Conservation (phyloP, 2,113 vertebrate species). For the Carollia perspicillata region DNA sequence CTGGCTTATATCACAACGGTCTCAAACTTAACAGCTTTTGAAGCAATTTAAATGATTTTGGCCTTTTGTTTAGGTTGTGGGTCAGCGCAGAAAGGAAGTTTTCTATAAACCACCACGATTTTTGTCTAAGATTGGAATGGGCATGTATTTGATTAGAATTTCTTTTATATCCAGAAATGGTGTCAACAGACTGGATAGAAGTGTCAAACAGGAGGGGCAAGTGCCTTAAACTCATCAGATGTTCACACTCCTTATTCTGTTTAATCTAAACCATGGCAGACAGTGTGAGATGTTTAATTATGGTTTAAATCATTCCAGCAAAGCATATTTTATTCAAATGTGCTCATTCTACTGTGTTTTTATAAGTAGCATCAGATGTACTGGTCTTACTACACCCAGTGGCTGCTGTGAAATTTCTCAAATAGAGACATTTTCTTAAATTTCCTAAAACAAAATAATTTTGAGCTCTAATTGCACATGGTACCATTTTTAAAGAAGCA, state of each 20-base stretch:
- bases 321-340: not conserved
- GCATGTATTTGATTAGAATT: constrained; percentile 68
- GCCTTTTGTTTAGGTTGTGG: constrained; percentile 79
- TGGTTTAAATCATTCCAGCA: not conserved
- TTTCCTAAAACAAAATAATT: not conserved
- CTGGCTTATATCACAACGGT: constrained; percentile 78
- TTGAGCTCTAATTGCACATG: constrained; percentile 11
- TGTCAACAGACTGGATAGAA: not conserved
- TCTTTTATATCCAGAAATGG: constrained; percentile 66
- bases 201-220: constrained; percentile 30
- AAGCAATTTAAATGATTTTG: constrained; percentile 77
- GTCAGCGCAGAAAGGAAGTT: constrained; percentile 80
- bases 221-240: constrained; percentile 35
- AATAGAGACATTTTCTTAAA: not conserved
- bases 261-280: constrained; percentile 53
- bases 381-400: not conserved
- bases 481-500: constrained; percentile 8
- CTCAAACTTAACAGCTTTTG: constrained; percentile 60
- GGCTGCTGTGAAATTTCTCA: not conserved
- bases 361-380: not conserved
- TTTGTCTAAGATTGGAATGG: constrained; percentile 63
- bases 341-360: not conserved
- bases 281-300: constrained; percentile 30
- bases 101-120: constrained; percentile 75
- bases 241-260: constrained; percentile 40